Percentiles rank a stretch among this genome's conserved stretches.
Evolutionary conservation across 1,140 invertebrate species (phyloP).

Genomic region (Rhagoletis zephyria): DNA sequence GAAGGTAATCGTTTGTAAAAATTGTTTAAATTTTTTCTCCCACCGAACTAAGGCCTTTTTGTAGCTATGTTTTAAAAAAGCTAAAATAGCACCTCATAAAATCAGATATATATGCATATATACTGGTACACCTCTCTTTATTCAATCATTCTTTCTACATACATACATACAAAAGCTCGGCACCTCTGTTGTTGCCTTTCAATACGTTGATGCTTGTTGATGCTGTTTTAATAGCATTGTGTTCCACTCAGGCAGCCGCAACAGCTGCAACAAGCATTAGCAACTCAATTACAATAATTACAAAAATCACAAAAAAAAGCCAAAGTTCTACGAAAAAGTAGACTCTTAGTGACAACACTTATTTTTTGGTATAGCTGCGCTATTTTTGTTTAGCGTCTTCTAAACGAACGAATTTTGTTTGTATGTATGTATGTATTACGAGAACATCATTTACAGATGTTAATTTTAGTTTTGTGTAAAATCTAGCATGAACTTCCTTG

Average conservation of each 20-base stretch:
- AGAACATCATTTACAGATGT: background rate
- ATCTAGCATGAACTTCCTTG: conserved; percentile 32
- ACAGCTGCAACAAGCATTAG: background rate
- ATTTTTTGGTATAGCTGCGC: background rate
- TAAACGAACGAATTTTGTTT: too few relatives aligned
- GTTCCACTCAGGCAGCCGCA: background rate
- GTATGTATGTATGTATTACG: background rate
- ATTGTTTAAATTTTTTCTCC: too few relatives aligned
- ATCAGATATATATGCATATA: too few relatives aligned
- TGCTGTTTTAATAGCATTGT: background rate
- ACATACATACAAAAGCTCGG: background rate
- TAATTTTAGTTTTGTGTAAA: conserved; percentile 19
- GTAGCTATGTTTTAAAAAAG: too few relatives aligned
- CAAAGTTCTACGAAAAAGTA: background rate
- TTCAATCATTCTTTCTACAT: too few relatives aligned
- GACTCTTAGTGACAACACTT: conserved; percentile 22
- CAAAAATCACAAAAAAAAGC: background rate
- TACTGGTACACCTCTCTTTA: too few relatives aligned
- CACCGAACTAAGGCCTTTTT: too few relatives aligned
- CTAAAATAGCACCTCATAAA: too few relatives aligned
- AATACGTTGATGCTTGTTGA: background rate
- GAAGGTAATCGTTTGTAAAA: too few relatives aligned
- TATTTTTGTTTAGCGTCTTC: too few relatives aligned
- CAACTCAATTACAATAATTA: background rate
- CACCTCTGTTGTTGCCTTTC: background rate